These are phyloP conservation scores for Hydrocynus forskahlii DNA, from an alignment of 2,797 vertebrate genomes.

Conservation along the genomic window DNA sequence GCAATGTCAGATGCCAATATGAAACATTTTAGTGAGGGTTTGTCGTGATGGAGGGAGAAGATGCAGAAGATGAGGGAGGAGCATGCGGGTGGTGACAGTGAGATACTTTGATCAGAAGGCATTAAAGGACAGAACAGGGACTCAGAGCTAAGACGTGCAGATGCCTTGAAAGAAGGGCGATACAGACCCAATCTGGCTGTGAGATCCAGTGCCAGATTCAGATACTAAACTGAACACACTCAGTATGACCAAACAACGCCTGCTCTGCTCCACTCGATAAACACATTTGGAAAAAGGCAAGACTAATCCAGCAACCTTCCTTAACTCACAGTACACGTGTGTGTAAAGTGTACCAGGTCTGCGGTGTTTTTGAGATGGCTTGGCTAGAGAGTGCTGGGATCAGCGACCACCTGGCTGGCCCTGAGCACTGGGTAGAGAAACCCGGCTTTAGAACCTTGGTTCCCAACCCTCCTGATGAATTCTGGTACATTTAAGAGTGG, in stretches of 20 bases:
- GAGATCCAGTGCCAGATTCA: neutral
- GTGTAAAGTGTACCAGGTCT: neutral
- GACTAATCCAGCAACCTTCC: neutral
- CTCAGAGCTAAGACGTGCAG: neutral
- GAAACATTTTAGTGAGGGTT: slow-evolving; percentile 18
- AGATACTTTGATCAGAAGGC: neutral
- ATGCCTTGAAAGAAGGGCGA: neutral
- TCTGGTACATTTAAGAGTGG: neutral
- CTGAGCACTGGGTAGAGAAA: neutral
- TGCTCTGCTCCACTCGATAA: neutral
- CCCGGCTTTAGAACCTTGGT: neutral
- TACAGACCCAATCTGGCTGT: neutral
- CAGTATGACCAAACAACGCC: neutral
- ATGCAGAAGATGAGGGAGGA: neutral
- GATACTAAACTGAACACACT: neutral
- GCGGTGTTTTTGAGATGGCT: neutral
- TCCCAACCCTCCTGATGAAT: neutral
- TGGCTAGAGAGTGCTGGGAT: neutral
- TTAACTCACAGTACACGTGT: neutral
- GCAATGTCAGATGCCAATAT: neutral
- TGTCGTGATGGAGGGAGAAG: neutral
- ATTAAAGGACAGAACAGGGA: neutral
- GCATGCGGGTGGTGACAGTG: neutral
- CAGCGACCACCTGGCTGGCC: neutral
- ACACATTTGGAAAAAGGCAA: neutral